Conservation (phyloP, 2,113 vertebrate species). For the Lophotis ruficrista region DNA sequence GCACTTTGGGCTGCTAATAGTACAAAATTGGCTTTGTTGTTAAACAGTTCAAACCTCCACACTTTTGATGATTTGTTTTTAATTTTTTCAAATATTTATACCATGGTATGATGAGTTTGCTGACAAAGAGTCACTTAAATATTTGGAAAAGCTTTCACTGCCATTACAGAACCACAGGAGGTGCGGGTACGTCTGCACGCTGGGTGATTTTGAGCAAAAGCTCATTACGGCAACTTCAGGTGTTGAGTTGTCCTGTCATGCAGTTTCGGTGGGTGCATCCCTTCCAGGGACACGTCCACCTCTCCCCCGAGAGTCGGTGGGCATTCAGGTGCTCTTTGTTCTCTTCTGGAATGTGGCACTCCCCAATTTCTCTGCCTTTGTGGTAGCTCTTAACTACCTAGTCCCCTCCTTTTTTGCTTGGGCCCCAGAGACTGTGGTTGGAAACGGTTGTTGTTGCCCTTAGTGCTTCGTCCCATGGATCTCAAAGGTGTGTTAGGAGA, state of each 20-base stretch:
- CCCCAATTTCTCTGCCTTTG: background rate
- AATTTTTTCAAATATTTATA: background rate
- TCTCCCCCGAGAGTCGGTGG: background rate
- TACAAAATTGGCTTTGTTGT: background rate
- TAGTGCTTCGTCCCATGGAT: background rate
- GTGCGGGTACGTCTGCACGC: fast-evolving
- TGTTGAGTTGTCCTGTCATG: background rate
- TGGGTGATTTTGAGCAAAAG: background rate
- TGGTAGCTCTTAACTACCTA: background rate
- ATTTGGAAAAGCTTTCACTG: background rate
- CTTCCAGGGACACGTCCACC: background rate
- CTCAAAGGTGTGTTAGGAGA: background rate
- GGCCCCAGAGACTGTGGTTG: background rate
- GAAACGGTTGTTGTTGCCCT: fast-evolving
- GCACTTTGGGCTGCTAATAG: background rate
- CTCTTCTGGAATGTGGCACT: fast-evolving
- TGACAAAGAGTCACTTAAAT: background rate
- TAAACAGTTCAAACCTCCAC: background rate
- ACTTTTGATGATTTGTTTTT: background rate
- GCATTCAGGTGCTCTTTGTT: background rate
- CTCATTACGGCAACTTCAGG: background rate
- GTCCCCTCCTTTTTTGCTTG: background rate
- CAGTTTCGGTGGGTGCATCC: background rate
- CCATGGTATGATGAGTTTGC: background rate
- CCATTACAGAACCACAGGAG: background rate